Evolutionary conservation across 64 coral and sea anemone species (phyloP), one percentile per base, ranked within the genome.

Genomic region (Montipora capricornis): DNA sequence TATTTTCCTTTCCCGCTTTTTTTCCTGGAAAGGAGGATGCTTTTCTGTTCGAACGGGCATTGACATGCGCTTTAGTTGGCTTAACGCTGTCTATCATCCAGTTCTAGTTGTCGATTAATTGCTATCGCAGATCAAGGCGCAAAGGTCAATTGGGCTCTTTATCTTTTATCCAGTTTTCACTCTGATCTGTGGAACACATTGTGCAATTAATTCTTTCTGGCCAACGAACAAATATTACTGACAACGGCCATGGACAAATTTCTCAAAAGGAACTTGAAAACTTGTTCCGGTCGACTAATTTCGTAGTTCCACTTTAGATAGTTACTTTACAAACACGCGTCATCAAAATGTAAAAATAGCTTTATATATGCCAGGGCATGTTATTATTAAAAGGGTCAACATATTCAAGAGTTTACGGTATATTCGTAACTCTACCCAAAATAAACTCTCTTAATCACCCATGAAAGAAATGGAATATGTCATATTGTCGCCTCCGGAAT

Each of bases 261-360:
- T 14, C 17, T 22, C 17, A 71, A 78, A 19, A 48, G 4, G 46
- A 78, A 78, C 4, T 48, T 78, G 14, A n/a, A 78, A 78, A 45
- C 29, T 10, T 46, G 46, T 78, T 50, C 15, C 20, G 20, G 20
- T 6, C 5, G 13, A 78, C 17, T 76, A 44, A 48, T 49, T 86
- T 49, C 66, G 82, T 50, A 44, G 16, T 20, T 20, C 11, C 19
- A 6, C 19, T 4, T n/a, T 16, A 19, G 47, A 49, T 78, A 19
- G 76, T 78, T 78, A 78, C 47, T 78, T 76, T 76, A 46, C 24
- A 76, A 45, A 14, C 22, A 9, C 74, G 17, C 66, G 44, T 45
- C 26, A 64, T 71, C 4, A 19, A 15, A 4, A 49, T 71, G 50
- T 59, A 67, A 73, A 86, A 86, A 86, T 86, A 73, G 22, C 82